A percentile compares a stretch with the other conserved stretches of the same genome.
These are phyloP conservation scores for Melanotaenia pygmaea DNA, from an alignment of 2,797 vertebrate genomes.

Conservation along the genomic window DNA sequence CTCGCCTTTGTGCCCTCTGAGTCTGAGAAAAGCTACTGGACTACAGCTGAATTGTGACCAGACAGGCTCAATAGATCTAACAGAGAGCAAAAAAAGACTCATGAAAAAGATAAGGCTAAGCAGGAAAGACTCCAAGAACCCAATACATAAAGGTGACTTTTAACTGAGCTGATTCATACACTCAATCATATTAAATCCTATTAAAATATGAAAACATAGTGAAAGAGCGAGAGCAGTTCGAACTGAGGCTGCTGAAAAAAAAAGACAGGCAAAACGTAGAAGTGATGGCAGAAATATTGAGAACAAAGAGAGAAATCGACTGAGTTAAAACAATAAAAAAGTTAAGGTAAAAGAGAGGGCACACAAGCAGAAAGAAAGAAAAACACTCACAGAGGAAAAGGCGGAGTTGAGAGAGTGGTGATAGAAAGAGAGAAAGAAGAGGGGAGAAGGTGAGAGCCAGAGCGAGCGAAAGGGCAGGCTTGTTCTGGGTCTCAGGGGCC, in stretches of 20 bases:
- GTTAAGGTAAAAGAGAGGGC: constrained; percentile 41
- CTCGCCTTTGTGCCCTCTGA: constrained; percentile 36
- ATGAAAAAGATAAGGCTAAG: constrained; percentile 12
- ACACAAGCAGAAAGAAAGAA: constrained; percentile 8
- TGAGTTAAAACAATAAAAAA: constrained; percentile 45
- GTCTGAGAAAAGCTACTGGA: constrained; percentile 68
- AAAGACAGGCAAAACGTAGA: constrained; percentile 12
- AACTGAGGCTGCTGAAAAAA: constrained; percentile 25
- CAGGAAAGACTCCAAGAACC: neutral
- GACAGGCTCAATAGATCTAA: constrained; percentile 39
- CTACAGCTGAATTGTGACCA: constrained; percentile 63
- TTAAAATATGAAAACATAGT: constrained; percentile 42
- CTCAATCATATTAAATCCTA: constrained; percentile 21
- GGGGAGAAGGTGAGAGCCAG: constrained; percentile 45
- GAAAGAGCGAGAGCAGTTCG: constrained; percentile 36
- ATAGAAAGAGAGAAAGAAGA: constrained; percentile 16
- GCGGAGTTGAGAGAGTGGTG: constrained; percentile 1
- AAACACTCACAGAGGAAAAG: constrained; percentile 13
- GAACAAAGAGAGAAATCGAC: constrained; percentile 26
- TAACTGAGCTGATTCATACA: constrained; percentile 37
- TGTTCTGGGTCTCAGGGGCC: constrained; percentile 73
- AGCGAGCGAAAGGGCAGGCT: constrained; percentile 59
- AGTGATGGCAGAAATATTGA: constrained; percentile 19
- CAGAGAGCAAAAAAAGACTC: constrained; percentile 24
- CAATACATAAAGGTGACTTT: constrained; percentile 15